Percentiles rank a stretch among this genome's conserved stretches.
Evolutionary conservation across 1,140 invertebrate genomes (phyloP).

Genomic region (Drosophila hydei): DNA sequence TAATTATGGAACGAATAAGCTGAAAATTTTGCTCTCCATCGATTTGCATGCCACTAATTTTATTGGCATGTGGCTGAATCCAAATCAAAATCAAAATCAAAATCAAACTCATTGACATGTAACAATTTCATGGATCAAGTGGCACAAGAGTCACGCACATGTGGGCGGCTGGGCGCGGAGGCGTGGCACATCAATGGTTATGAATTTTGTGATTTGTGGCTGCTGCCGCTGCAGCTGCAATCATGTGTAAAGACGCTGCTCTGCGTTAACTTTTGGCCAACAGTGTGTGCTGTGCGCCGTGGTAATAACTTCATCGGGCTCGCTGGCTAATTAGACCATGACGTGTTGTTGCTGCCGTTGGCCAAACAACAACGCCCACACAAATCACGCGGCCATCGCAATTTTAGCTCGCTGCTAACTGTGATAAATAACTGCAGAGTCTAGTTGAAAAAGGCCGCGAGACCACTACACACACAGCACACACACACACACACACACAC

Average conservation of each 20-base stretch:
- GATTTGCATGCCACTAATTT: conserved; percentile 56
- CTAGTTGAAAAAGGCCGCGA: conserved; percentile 16
- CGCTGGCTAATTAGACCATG: conserved; percentile 69
- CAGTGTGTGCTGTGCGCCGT: conserved; percentile 17
- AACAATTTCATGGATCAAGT: conserved; percentile 72
- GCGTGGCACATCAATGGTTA: conserved; percentile 7
- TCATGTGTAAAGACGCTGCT: conserved; percentile 66
- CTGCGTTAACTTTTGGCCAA: conserved; percentile 60
- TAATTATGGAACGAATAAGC: conserved; percentile 24
- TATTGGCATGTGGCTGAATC: conserved; percentile 35
- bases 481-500: neutral
- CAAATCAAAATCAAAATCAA: conserved; percentile 9
- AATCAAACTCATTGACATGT: conserved; percentile 73
- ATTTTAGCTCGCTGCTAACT: conserved; percentile 36
- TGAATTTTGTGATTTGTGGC: conserved; percentile 21
- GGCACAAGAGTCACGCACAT: conserved; percentile 31
- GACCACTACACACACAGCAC: neutral
- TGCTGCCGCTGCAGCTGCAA: conserved; percentile 31
- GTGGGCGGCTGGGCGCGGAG: neutral
- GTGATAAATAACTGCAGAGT: conserved; percentile 70
- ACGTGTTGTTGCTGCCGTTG: conserved; percentile 40
- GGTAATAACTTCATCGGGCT: conserved; percentile 58
- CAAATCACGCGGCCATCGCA: conserved; percentile 58
- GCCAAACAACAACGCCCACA: conserved; percentile 33
- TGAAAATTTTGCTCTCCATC: no score